Base-by-base conservation (phyloP, 2,113 vertebrate species). In the Pica pica region DNA sequence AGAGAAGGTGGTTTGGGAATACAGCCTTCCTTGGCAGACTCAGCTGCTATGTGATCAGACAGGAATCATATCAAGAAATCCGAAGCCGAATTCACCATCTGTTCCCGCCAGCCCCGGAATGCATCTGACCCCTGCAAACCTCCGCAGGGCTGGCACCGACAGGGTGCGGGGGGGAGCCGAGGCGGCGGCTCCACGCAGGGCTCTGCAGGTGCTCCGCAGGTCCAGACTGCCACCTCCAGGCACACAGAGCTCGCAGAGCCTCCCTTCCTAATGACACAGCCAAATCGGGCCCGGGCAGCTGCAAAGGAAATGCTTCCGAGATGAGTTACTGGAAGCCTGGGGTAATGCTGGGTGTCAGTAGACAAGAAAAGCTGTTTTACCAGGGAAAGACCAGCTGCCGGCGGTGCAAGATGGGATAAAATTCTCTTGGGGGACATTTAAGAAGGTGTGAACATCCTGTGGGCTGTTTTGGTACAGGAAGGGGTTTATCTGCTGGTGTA, bases 141-240 rank as follows among this genome's bases (percentile, higher is more conserved):
- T 28, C 49, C 14, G 2, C 27, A 4, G 47, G 56, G 53, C 26
- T 50, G 86, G 78, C 94, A 67, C 30, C 1, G 7, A 3, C 33
- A 0, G 46, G 49, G n/a, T 0, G 8, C 2, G 47, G 33, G 81
- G 56, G 16, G 7, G 71, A 41, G 46, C 30, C 31, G 2, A 41
- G 78, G 6, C 1, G 3, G 82, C 3, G 20, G 75, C 82, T 82
- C 7, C 53, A 3, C 0, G 10, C 79, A 23, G 91, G 60, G 88
- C 87, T 80, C 81, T 27, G 89, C 83, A 74, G 91, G 83, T 55
- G 69, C 84, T 85, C 56, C 16, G 76, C 63, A 39, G 77, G 91
- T 52, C 79, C 88, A 77, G 79, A 86, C 92, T 93, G 87, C 96
- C 90, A 77, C 82, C 85, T 95, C 93, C 87, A 94, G 82, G 94